Base-by-base conservation (phyloP, 2,797 vertebrate genomes). In the Lagocephalus sceleratus region DNA sequence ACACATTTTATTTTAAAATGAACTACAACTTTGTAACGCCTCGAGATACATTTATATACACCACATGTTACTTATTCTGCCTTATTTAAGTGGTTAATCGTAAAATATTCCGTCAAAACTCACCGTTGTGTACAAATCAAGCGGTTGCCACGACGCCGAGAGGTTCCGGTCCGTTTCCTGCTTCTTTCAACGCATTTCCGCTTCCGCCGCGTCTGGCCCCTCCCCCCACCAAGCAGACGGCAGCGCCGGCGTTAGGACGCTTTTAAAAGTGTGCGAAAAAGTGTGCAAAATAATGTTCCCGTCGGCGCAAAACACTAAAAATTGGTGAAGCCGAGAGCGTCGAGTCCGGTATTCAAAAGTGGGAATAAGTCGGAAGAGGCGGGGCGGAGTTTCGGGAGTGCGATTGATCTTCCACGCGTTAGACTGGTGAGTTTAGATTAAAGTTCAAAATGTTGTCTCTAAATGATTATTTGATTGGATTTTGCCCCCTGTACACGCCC, bases 371-470 rank as follows among this genome's bases (percentile, higher is more conserved):
- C 60, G 20, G 48, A 20, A 2, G 20, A 53, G 25, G 53, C 68
- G 25, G 73, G 69, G 69, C 61, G 66, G 73, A 80, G 76, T 61
- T 65, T 68, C 11, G 0, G 16, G 25, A 74, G 44, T 51, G 21
- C 2, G 54, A 32, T 56, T 41, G 32, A 32, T 48, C 22, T 49
- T 54, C 75, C 60, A 3, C 68, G 53, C 12, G 64, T 60, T 68
- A 79, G 76, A 52, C 78, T 57, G 87, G 87, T 88, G 61, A 82
- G 85, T 85, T 69, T 25, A 43, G 20, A 43, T 44, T 66, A 55
- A 60, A 20, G 10, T 44, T 19, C 19, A 20, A 44, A 44, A 42
- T n/a, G 6, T 17, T 6, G 6, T 42, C 40, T 9, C 16, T 17
- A n/a, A 42, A 3, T 19, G 0, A n/a, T n/a, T 12, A 9, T 16